These are phyloP conservation scores for Atherinosoma microstoma DNA, from an alignment of 2,797 vertebrate genomes.

Conservation along the genomic window DNA sequence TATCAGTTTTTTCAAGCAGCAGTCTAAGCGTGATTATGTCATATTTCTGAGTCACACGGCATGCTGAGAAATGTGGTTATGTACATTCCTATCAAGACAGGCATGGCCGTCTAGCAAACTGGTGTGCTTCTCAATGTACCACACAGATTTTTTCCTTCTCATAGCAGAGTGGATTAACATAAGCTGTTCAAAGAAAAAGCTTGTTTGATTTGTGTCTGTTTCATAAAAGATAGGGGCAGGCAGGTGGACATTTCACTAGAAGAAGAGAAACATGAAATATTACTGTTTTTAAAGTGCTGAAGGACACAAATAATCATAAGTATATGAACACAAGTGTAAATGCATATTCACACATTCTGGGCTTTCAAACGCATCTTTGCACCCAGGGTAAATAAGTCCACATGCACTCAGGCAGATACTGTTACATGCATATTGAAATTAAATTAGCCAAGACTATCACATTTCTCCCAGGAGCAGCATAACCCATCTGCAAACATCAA, in stretches of 20 bases:
- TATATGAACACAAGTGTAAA: constrained; percentile 27
- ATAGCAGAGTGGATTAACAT: constrained; percentile 4
- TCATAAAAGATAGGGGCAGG: constrained; percentile 3
- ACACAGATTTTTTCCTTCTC: constrained; percentile 14
- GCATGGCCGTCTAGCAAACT: constrained; percentile 35
- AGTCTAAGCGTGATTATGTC: constrained; percentile 44
- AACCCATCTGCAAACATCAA: constrained; percentile 73
- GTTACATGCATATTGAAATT: constrained; percentile 66
- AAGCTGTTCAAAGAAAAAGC: constrained; percentile 7
- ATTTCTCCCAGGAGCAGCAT: constrained; percentile 63
- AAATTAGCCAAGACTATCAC: constrained; percentile 73
- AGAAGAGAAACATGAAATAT: constrained; percentile 35
- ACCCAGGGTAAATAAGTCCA: constrained; percentile 58
- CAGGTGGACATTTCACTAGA: constrained; percentile 22
- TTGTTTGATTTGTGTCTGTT: constrained; percentile 28
- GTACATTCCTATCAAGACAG: constrained; percentile 48
- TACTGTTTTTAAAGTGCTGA: constrained; percentile 11
- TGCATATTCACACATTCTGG: constrained; percentile 1
- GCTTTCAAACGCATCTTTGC: constrained; percentile 54
- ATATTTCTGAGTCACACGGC: constrained; percentile 54
- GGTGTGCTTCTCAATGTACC: constrained; percentile 4
- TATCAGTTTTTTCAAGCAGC: constrained; percentile 54
- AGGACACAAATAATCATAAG: constrained; percentile 22
- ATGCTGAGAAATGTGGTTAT: constrained; percentile 44
- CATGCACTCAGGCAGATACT: constrained; percentile 59